Percentiles rank a stretch among this genome's conserved stretches.
Evolutionary conservation across 1,140 invertebrate genomes (phyloP).

Genomic region (Drosophila ananassae): DNA sequence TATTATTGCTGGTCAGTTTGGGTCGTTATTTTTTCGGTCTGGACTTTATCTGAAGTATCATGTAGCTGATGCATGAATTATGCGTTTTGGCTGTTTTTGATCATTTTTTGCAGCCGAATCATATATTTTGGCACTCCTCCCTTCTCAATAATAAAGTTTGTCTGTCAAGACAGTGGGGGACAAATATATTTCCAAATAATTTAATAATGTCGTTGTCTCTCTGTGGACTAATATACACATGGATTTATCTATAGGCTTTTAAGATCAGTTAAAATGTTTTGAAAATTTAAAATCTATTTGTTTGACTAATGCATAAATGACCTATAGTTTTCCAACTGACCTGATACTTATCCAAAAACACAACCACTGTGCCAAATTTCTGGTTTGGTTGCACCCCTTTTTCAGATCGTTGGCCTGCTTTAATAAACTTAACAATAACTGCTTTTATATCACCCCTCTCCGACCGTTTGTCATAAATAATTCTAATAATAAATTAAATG

Average conservation of each 20-base stretch:
- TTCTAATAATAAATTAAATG: conserved; percentile 84
- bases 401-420: conserved; percentile 37
- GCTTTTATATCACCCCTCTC: conserved; percentile 74
- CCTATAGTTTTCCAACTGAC: conserved; percentile 5
- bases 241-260: too few relatives aligned
- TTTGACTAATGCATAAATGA: not conserved
- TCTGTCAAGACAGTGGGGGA: conserved; percentile 10
- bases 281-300: not conserved
- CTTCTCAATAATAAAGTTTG: conserved; percentile 10
- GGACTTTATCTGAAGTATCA: conserved; percentile 68
- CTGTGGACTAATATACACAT: not conserved
- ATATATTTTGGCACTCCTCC: conserved; percentile 22
- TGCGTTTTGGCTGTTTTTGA: conserved; percentile 81
- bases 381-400: conserved; percentile 57
- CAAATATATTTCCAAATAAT: too few relatives aligned
- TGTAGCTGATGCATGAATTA: conserved; percentile 80
- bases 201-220: not conserved
- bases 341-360: not conserved
- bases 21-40: conserved; percentile 36
- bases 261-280: too few relatives aligned
- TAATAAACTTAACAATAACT: conserved; percentile 83
- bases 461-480: conserved; percentile 74
- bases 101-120: conserved; percentile 59
- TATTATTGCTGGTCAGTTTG: conserved; percentile 36
- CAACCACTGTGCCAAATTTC: conserved; percentile 60